Conservation (phyloP, 2,888 invertebrate genomes). For the Dinocampus coccinellae region DNA sequence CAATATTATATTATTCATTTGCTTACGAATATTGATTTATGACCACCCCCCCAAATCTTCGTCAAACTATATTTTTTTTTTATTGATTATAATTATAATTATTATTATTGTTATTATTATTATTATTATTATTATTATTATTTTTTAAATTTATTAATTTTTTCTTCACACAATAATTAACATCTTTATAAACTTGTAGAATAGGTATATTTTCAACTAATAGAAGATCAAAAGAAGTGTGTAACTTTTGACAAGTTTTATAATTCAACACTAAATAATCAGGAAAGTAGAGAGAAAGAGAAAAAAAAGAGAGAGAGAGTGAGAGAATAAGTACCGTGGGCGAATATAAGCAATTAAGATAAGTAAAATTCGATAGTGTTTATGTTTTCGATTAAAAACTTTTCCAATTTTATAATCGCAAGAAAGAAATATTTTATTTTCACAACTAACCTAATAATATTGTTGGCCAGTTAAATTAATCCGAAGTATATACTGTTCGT, state of each 20-base stretch:
- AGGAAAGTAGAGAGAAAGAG: too few relatives aligned
- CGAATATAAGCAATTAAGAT: slow-evolving; percentile 24
- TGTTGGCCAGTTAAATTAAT: slow-evolving; percentile 28
- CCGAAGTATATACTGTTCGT: not conserved
- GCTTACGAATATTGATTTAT: not conserved
- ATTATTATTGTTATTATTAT: too few relatives aligned
- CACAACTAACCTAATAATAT: slow-evolving; percentile 19
- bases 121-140: too few relatives aligned
- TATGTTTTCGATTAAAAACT: slow-evolving; percentile 24
- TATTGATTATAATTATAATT: not conserved
- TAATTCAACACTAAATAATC: not conserved
- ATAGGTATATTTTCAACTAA: not conserved
- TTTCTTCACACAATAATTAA: not conserved
- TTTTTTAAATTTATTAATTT: too few relatives aligned
- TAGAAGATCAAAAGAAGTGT: not conserved
- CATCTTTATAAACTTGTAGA: not conserved
- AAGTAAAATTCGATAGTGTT: slow-evolving; percentile 2
- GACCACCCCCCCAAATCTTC: too few relatives aligned
- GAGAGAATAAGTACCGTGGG: not conserved
- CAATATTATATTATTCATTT: not conserved
- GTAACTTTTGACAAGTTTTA: not conserved
- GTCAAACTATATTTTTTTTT: not conserved
- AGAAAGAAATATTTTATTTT: slow-evolving; percentile 25
- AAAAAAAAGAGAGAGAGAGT: too few relatives aligned
- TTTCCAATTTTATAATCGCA: slow-evolving; percentile 2